phyloP scores from a whole-genome alignment of 2,113 vertebrate genomes.

The Maccullochella peelii region DNA sequence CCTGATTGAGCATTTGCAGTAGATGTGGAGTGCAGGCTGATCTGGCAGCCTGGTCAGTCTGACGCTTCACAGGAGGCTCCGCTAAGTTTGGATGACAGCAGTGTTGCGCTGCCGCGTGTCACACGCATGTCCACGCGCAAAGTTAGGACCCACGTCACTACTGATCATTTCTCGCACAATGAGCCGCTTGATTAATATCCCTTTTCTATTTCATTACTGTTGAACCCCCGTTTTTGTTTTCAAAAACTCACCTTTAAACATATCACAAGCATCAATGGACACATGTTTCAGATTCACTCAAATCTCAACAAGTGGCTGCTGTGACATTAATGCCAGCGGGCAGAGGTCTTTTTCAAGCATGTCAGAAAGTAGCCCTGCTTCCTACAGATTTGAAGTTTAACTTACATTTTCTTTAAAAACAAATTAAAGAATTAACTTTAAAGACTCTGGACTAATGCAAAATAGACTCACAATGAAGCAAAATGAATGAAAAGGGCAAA shows the following conservation, averaged over 20 bases:
- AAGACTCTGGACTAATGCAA: neutral
- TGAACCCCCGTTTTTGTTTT: neutral
- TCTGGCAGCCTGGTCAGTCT: conserved; percentile 36
- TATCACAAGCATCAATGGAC: neutral
- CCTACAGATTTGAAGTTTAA: neutral
- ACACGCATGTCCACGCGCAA: conserved; percentile 44
- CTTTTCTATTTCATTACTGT: neutral
- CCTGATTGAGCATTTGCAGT: conserved; percentile 46
- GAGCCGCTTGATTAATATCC: conserved; percentile 27
- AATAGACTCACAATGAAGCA: neutral
- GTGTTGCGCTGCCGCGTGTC: conserved; percentile 41
- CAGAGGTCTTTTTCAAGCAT: conserved; percentile 2
- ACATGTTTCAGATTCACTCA: neutral
- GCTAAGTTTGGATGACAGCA: conserved; percentile 59
- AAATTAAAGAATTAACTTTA: neutral
- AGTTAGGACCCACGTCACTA: conserved; percentile 58
- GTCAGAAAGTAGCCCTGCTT: neutral
- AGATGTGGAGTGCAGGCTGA: conserved; percentile 26
- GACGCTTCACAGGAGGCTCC: conserved; percentile 40
- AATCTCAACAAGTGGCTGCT: conserved; percentile 36
- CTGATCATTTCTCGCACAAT: conserved; percentile 36
- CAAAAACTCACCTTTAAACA: neutral
- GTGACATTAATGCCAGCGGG: no score
- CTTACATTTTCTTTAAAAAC: neutral
- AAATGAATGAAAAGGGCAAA: neutral